A percentile compares a stretch with the other conserved stretches of the same genome.
Evolutionary conservation across 1,140 invertebrate species (phyloP).

Genomic region (Heliconius himera): DNA sequence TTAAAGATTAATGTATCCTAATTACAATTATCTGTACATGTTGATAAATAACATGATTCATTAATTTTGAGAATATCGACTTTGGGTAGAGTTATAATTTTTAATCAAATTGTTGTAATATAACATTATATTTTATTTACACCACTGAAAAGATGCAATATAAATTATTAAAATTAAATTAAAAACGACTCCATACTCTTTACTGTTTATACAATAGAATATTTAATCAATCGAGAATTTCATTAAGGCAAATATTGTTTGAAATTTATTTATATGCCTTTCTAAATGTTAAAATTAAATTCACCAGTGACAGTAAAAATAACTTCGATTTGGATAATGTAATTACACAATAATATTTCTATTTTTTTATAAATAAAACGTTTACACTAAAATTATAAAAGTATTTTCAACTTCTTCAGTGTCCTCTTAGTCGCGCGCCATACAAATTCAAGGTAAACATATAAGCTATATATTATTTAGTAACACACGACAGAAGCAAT

Average conservation of each 20-base stretch:
- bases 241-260: background rate
- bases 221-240: background rate
- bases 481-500: conserved; percentile 6
- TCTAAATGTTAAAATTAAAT: background rate
- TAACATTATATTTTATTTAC: conserved; percentile 28
- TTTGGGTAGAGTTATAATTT: conserved; percentile 51
- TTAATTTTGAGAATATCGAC: conserved; percentile 64
- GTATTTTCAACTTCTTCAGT: background rate
- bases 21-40: conserved; percentile 76
- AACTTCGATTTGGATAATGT: background rate
- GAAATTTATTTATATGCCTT: background rate
- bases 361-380: background rate
- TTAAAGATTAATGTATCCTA: conserved; percentile 72
- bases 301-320: background rate
- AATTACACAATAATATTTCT: background rate
- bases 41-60: conserved; percentile 72
- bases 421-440: background rate
- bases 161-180: background rate
- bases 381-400: conserved; percentile 1
- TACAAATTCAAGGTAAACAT: background rate
- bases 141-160: conserved; percentile 1
- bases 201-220: background rate
- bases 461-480: conserved; percentile 4
- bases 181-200: background rate
- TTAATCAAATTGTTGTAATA: conserved; percentile 35